These are phyloP conservation scores for Taenioides sp. DNA, from an alignment of 2,797 vertebrate species.

Conservation along the genomic window DNA sequence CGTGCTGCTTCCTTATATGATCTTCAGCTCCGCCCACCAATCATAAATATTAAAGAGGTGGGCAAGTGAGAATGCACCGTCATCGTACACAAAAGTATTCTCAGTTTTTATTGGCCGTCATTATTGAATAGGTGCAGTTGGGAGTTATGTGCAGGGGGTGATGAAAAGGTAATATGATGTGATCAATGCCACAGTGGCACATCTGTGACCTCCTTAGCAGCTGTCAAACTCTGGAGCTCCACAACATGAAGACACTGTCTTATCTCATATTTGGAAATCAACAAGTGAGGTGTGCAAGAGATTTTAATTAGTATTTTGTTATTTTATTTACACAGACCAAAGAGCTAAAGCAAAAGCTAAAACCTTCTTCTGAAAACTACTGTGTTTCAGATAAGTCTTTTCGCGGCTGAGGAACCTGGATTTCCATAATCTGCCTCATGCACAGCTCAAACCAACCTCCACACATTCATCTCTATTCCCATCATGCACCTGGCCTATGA, in stretches of 20 bases:
- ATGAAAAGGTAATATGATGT: background rate
- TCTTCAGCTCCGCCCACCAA: slow-evolving; percentile 44
- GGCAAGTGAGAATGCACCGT: slow-evolving; percentile 11
- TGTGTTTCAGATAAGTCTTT: slow-evolving; percentile 46
- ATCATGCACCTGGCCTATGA: slow-evolving; percentile 57
- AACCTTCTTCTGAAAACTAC: slow-evolving; percentile 33
- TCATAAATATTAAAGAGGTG: slow-evolving; percentile 51
- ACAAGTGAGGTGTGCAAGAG: background rate
- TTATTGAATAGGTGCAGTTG: slow-evolving; percentile 13
- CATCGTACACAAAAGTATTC: slow-evolving; percentile 16
- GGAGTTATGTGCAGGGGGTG: background rate
- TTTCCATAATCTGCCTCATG: slow-evolving; percentile 68
- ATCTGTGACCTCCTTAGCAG: slow-evolving; percentile 25
- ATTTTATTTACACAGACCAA: slow-evolving; percentile 12
- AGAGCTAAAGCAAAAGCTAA: slow-evolving; percentile 10
- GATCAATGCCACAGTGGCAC: background rate
- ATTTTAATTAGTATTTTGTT: background rate
- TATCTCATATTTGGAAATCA: background rate
- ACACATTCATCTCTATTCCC: slow-evolving; percentile 48
- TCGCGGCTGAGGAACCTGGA: slow-evolving; percentile 31
- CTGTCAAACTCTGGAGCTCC: slow-evolving; percentile 26
- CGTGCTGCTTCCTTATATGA: slow-evolving; percentile 23
- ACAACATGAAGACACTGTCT: background rate
- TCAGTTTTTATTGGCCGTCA: slow-evolving; percentile 27
- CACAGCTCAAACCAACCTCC: slow-evolving; percentile 28